A percentile compares a stretch with the other conserved stretches of the same genome.
Evolutionary conservation across 2,888 invertebrate genomes (phyloP).

Genomic region (Apamea anceps): DNA sequence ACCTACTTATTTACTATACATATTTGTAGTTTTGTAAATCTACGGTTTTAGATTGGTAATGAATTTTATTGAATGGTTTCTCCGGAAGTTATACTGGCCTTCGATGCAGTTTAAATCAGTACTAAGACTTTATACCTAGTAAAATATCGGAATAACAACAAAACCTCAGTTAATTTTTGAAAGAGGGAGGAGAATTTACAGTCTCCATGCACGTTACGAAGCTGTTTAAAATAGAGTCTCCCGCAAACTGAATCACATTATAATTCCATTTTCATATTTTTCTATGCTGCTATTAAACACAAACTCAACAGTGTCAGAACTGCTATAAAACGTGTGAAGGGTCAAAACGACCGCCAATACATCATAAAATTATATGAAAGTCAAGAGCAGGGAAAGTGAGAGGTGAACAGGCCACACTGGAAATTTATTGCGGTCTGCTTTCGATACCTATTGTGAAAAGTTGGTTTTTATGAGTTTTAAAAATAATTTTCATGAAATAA

Average conservation of each 20-base stretch:
- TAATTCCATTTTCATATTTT: conserved; percentile 60
- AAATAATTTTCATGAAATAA: conserved; percentile 84
- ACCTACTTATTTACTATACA: conserved; percentile 2
- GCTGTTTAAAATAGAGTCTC: conserved; percentile 2
- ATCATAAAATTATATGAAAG: conserved; percentile 90
- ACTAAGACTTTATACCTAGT: no score
- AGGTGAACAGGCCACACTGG: conserved; percentile 83
- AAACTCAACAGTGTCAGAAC: conserved; percentile 76
- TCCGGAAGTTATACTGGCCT: no score
- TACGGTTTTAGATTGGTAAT: background rate
- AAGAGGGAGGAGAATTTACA: background rate
- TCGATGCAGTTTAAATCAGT: background rate
- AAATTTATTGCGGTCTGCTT: conserved; percentile 89
- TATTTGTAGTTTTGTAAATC: background rate
- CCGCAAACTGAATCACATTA: conserved; percentile 52
- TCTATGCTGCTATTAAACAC: conserved; percentile 63
- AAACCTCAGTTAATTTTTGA: background rate
- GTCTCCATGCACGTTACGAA: background rate
- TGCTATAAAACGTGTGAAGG: conserved; percentile 88
- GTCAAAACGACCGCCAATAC: conserved; percentile 88
- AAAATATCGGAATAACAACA: background rate
- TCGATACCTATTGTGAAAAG: conserved; percentile 88
- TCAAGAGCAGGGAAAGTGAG: conserved; percentile 88
- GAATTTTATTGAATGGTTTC: background rate
- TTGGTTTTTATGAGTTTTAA: conserved; percentile 82